A percentile compares a stretch with the other conserved stretches of the same genome.
Evolutionary conservation across 2,888 invertebrate species (phyloP).

Genomic region (Lasioglossum figueresi): DNA sequence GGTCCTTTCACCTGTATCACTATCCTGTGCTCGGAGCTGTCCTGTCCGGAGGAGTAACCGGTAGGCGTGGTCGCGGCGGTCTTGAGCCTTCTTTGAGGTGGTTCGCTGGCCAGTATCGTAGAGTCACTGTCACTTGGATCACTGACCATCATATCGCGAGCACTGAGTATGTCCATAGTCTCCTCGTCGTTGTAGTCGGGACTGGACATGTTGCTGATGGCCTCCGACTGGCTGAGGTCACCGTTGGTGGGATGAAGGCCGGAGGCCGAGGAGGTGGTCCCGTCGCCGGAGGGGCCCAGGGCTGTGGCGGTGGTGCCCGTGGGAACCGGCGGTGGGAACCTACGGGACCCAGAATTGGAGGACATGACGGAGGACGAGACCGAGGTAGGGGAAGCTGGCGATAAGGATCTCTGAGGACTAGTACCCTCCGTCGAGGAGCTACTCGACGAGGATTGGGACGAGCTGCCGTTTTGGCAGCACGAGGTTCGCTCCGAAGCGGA

Average conservation of each 20-base stretch:
- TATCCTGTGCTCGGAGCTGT: slow-evolving; percentile 90
- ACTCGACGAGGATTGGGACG: slow-evolving; percentile 75
- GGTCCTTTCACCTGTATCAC: slow-evolving; percentile 92
- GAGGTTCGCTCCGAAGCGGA: slow-evolving; percentile 85
- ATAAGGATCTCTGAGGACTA: slow-evolving; percentile 86
- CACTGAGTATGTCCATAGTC: slow-evolving; percentile 91
- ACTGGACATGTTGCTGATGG: slow-evolving; percentile 94
- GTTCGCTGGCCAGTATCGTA: slow-evolving; percentile 93
- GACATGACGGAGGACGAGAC: slow-evolving; percentile 95
- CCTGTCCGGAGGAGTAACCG: slow-evolving; percentile 68
- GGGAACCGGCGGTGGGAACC: slow-evolving; percentile 84
- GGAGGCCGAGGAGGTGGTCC: slow-evolving; percentile 62
- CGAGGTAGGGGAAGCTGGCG: slow-evolving; percentile 93
- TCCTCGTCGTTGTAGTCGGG: slow-evolving; percentile 96
- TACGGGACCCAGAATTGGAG: slow-evolving; percentile 89
- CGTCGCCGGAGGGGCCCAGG: slow-evolving; percentile 70
- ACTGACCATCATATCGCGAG: slow-evolving; percentile 94
- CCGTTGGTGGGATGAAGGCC: slow-evolving; percentile 85
- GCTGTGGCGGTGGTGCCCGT: slow-evolving; percentile 58
- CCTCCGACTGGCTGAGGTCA: slow-evolving; percentile 93
- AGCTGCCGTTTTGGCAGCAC: slow-evolving; percentile 86
- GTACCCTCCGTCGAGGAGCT: slow-evolving; percentile 81
- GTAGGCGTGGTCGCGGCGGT: slow-evolving; percentile 42
- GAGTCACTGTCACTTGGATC: slow-evolving; percentile 96
- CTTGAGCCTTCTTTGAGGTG: slow-evolving; percentile 86